These are phyloP conservation scores for Eleutherodactylus coqui DNA, from an alignment of 2,797 vertebrate species.

Conservation along the genomic window DNA sequence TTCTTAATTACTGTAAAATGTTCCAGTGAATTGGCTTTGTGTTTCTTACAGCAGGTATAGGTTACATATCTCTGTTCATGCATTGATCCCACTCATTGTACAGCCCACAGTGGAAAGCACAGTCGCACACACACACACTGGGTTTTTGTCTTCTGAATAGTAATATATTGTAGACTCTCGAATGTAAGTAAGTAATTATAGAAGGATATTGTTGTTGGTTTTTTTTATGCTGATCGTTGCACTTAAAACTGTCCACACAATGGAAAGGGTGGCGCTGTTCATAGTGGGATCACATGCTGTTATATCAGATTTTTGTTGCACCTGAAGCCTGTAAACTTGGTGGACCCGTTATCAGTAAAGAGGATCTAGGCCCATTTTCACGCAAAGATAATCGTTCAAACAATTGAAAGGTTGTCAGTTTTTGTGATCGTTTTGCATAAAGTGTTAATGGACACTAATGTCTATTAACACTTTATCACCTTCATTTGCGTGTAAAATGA, in stretches of 20 bases:
- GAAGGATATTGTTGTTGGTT: neutral
- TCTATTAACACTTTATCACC: no score
- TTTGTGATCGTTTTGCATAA: no score
- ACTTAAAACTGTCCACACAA: neutral
- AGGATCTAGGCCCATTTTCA: no score
- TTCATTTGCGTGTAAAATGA: no score
- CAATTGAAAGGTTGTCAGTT: no score
- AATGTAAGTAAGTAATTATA: neutral
- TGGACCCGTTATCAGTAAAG: no score
- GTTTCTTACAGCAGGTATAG: slow-evolving; percentile 24
- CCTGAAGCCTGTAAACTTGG: no score
- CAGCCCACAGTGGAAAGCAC: slow-evolving; percentile 42
- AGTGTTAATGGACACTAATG: no score
- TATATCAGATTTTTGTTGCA: no score
- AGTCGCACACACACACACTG: neutral
- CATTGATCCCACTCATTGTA: slow-evolving; percentile 39
- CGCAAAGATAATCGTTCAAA: no score
- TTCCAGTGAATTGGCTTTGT: slow-evolving; percentile 31
- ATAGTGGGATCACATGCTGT: no score
- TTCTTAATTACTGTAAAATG: slow-evolving; percentile 42
- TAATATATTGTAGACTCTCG: neutral
- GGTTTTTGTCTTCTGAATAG: neutral
- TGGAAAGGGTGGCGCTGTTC: no score
- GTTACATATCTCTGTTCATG: slow-evolving; percentile 39
- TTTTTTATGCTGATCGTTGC: neutral